A percentile compares a stretch with the other conserved stretches of the same genome.
These are phyloP conservation scores for Lasioglossum baleicum DNA, from an alignment of 1,140 invertebrate genomes.

Conservation along the genomic window DNA sequence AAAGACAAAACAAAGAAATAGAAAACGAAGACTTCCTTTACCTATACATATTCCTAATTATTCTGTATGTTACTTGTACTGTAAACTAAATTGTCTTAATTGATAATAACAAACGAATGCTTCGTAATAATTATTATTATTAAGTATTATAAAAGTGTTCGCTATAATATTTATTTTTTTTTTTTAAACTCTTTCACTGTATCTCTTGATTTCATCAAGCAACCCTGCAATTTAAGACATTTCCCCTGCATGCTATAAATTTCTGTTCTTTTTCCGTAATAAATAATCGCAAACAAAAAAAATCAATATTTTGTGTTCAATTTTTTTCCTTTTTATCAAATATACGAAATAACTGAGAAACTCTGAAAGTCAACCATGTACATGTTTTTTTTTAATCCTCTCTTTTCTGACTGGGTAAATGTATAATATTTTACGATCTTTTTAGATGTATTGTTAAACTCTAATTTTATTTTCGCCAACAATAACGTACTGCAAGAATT, in stretches of 20 bases:
- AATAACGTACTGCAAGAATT: slow-evolving; percentile 36
- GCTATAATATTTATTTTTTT: slow-evolving; percentile 2
- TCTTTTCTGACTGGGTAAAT: slow-evolving; percentile 32
- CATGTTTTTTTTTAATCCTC: not conserved
- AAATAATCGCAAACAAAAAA: slow-evolving; percentile 29
- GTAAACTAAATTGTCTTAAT: slow-evolving; percentile 49
- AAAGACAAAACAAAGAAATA: slow-evolving; percentile 22
- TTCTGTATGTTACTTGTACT: slow-evolving; percentile 45
- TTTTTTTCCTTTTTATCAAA: not conserved
- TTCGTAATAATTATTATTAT: slow-evolving; percentile 15
- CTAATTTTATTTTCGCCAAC: slow-evolving; percentile 56
- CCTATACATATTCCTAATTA: slow-evolving; percentile 43
- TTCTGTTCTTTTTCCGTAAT: not conserved
- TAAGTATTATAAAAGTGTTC: slow-evolving; percentile 10
- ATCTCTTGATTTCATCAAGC: slow-evolving; percentile 5
- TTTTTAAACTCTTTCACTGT: slow-evolving; percentile 11
- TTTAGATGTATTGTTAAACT: slow-evolving; percentile 46
- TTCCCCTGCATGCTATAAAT: not conserved
- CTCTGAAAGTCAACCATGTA: slow-evolving; percentile 19
- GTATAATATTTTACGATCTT: slow-evolving; percentile 34
- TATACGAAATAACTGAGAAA: slow-evolving; percentile 22
- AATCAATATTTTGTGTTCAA: slow-evolving; percentile 15
- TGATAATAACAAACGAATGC: slow-evolving; percentile 25
- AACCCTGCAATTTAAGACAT: slow-evolving; percentile 3
- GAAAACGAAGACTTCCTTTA: slow-evolving; percentile 36